A percentile compares a stretch with the other conserved stretches of the same genome.
Evolutionary conservation across 2,888 invertebrate species (phyloP).

Genomic region (Cheilosia soror): DNA sequence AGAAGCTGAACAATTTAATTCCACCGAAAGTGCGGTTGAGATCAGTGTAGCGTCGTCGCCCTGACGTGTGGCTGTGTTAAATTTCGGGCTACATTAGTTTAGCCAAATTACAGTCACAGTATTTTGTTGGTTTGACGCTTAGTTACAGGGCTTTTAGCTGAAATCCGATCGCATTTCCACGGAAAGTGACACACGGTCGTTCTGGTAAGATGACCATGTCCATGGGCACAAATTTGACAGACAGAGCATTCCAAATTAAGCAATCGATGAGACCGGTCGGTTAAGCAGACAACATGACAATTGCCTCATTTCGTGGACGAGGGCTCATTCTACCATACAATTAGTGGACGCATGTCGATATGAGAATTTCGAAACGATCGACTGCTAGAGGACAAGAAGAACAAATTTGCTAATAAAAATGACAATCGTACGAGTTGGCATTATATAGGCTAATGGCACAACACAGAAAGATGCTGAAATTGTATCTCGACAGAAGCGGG

Average conservation of each 20-base stretch:
- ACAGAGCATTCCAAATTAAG: conserved; percentile 18
- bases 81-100: conserved; percentile 3
- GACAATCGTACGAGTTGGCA: conserved; percentile 27
- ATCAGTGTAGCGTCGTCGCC: neutral
- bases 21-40: neutral
- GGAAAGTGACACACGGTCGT: conserved; percentile 64
- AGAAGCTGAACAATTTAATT: conserved; percentile 29
- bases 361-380: neutral
- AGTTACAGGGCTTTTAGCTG: conserved; percentile 13
- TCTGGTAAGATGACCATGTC: conserved; percentile 59
- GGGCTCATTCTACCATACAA: conserved; percentile 52
- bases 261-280: conserved; percentile 39
- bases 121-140: neutral
- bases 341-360: conserved; percentile 43
- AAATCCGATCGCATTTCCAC: conserved; percentile 28
- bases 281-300: conserved; percentile 14
- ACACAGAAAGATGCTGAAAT: conserved; percentile 42
- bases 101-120: conserved; percentile 3
- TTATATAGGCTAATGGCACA: conserved; percentile 53
- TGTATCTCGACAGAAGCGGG: conserved; percentile 19
- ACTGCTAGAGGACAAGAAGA: conserved; percentile 1
- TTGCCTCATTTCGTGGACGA: conserved; percentile 33
- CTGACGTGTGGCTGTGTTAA: neutral
- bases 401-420: conserved; percentile 33
- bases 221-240: conserved; percentile 23